phyloP scores from a whole-genome alignment of 2,888 invertebrate species.

The Lycia hirtaria region DNA sequence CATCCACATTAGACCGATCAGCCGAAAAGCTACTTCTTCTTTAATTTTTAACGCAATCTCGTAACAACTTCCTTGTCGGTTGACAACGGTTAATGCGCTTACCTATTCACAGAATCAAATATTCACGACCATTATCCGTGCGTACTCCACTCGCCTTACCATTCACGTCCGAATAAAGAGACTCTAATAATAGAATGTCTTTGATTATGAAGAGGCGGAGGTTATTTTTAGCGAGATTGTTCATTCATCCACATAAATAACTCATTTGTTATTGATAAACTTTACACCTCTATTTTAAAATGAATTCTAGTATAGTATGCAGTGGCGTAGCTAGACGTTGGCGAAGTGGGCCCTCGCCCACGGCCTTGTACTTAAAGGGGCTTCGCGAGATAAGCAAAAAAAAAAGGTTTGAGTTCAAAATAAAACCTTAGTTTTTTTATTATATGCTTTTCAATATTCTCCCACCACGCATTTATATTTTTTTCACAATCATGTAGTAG shows the following conservation, averaged over 20 bases:
- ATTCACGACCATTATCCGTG: constrained; percentile 38
- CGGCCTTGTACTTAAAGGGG: no score
- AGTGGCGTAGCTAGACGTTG: no score
- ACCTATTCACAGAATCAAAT: constrained; percentile 33
- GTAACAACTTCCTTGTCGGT: constrained; percentile 16
- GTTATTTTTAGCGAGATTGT: neutral
- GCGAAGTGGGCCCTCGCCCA: no score
- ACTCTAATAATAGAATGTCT: constrained; percentile 25
- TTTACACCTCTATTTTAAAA: no score
- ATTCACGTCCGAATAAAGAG: constrained; percentile 33
- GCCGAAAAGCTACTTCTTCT: constrained; percentile 1
- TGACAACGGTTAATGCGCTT: constrained; percentile 33
- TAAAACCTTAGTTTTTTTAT: no score
- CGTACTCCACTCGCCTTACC: constrained; percentile 24
- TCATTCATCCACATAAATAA: neutral
- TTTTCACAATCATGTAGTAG: no score
- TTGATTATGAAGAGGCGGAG: neutral
- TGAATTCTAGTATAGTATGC: no score
- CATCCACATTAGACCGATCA: neutral
- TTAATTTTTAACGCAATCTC: constrained; percentile 10
- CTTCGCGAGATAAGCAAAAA: no score
- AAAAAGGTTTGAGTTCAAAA: no score
- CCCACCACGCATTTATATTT: no score
- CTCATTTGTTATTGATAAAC: neutral
- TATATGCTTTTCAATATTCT: no score